Evolutionary conservation across 2,113 vertebrate genomes (phyloP).

Genomic region (Channa maculata): DNA sequence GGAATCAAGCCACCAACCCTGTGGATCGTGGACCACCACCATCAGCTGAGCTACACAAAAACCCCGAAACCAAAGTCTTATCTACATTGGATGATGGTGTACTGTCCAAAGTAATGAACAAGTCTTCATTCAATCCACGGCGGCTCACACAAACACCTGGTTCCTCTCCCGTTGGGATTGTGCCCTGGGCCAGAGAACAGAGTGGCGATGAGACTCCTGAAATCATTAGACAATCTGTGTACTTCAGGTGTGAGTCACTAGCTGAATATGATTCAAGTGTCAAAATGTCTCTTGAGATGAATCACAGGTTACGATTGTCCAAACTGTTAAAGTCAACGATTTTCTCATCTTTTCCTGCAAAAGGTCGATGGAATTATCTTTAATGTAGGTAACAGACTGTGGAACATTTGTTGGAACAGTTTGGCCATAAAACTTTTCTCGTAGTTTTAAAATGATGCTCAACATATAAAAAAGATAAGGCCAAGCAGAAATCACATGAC

Average conservation of each 20-base stretch:
- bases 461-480: no score
- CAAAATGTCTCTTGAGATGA: constrained; percentile 49
- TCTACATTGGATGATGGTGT: no score
- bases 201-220: background rate
- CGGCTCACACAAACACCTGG: constrained; percentile 56
- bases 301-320: constrained; percentile 29
- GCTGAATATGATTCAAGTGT: constrained; percentile 47
- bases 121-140: constrained; percentile 61
- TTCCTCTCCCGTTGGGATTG: constrained; percentile 46
- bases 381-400: background rate
- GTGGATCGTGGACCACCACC: no score
- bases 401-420: background rate
- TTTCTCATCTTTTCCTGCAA: constrained; percentile 6
- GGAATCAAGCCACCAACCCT: no score
- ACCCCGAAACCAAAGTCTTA: no score
- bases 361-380: constrained; percentile 3
- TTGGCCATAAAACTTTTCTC: background rate
- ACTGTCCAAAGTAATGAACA: constrained; percentile 72
- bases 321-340: constrained; percentile 11
- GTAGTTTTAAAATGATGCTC: background rate
- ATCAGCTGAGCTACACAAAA: no score
- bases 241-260: constrained; percentile 44
- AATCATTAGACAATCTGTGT: constrained; percentile 50
- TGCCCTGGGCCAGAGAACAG: constrained; percentile 32
- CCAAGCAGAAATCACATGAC: no score